These are phyloP conservation scores for Parochlus steinenii DNA, from an alignment of 2,888 invertebrate species.

Conservation along the genomic window DNA sequence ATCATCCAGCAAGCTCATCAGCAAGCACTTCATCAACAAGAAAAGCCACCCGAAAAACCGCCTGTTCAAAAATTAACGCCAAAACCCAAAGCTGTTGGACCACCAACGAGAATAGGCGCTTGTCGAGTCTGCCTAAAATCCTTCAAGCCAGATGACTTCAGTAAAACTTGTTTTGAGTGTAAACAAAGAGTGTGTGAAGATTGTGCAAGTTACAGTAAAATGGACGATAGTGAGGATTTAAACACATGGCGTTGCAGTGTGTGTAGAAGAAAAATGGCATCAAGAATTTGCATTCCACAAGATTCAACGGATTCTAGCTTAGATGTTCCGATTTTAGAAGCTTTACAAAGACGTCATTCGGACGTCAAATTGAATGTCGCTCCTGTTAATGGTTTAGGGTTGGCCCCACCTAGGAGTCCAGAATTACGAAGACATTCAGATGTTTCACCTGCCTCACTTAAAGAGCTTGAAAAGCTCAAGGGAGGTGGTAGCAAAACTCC, in stretches of 20 bases:
- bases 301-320: slow-evolving; percentile 72
- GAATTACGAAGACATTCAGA: slow-evolving; percentile 71
- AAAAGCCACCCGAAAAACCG: slow-evolving; percentile 25
- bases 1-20: slow-evolving; percentile 31
- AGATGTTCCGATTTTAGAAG: slow-evolving; percentile 64
- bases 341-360: slow-evolving; percentile 64
- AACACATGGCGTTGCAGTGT: slow-evolving; percentile 79
- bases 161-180: slow-evolving; percentile 76
- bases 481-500: slow-evolving; percentile 18
- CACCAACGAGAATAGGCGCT: slow-evolving; percentile 58
- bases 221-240: slow-evolving; percentile 66
- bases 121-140: slow-evolving; percentile 77
- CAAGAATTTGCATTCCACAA: slow-evolving; percentile 56
- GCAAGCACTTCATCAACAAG: slow-evolving; percentile 28
- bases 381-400: slow-evolving; percentile 32
- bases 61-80: slow-evolving; percentile 13
- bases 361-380: slow-evolving; percentile 49
- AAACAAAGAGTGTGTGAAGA: slow-evolving; percentile 84
- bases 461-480: slow-evolving; percentile 73
- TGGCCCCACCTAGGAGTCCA: slow-evolving; percentile 72
- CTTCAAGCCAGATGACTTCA: slow-evolving; percentile 75
- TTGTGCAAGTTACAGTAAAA: slow-evolving; percentile 80
- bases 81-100: slow-evolving; percentile 48
- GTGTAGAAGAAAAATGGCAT: slow-evolving; percentile 67
- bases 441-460: slow-evolving; percentile 71